Evolutionary conservation across 2,888 invertebrate genomes (phyloP).

Genomic region (Apeira syringaria): DNA sequence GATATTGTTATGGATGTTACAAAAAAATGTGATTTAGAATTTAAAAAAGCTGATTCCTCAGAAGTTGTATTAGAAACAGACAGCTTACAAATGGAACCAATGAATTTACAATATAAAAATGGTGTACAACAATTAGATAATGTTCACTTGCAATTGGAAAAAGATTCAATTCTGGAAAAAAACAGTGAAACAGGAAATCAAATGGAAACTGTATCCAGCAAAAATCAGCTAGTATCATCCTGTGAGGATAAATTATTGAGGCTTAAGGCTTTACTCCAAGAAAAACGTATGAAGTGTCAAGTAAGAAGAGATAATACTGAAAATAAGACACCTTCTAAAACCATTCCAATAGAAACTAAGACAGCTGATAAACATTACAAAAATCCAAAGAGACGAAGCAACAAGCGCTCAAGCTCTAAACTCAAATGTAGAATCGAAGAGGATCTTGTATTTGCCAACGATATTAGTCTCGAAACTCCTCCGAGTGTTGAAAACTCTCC

Average conservation of each 20-base stretch:
- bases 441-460: conserved; percentile 52
- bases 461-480: conserved; percentile 48
- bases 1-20: conserved; percentile 37
- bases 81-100: not conserved
- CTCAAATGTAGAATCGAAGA: conserved; percentile 50
- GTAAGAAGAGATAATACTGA: conserved; percentile 22
- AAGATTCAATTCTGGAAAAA: conserved; percentile 3
- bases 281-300: conserved; percentile 40
- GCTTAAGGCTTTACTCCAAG: conserved; percentile 56
- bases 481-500: conserved; percentile 43
- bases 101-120: conserved; percentile 2
- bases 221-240: conserved; percentile 45
- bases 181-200: not conserved
- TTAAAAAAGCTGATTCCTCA: conserved; percentile 1
- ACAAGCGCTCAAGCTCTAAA: conserved; percentile 45
- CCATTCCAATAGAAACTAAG: conserved; percentile 33
- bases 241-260: conserved; percentile 69
- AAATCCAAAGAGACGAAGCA: conserved; percentile 42
- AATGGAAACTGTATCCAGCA: conserved; percentile 1
- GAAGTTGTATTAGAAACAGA: not conserved
- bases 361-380: conserved; percentile 50
- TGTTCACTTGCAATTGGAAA: not conserved
- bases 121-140: not conserved
- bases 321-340: conserved; percentile 30
- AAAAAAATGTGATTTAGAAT: conserved; percentile 12